Conservation (phyloP, 2,113 vertebrate species). For the chimpanzee (Pan troglodytes) region NHGRI_mPanTro3-v2.1_pri NC_072411.2:67181501-67182000, state of each 20-base stretch:
- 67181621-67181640: slow-evolving; percentile 93
- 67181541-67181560: not conserved
- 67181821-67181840: slow-evolving; percentile 8
- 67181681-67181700: slow-evolving; percentile 97
- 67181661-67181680: slow-evolving; percentile 92
- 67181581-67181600: slow-evolving; percentile 87
- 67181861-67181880: not conserved
- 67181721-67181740: slow-evolving; percentile 95
- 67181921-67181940: not conserved
- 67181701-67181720: slow-evolving; percentile 97
- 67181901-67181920: not conserved
- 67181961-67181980: not conserved
- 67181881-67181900: not conserved
- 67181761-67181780: slow-evolving; percentile 98
- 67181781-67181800: slow-evolving; percentile 93
- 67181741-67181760: slow-evolving; percentile 96
- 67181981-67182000: not conserved
- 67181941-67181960: not conserved
- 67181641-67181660: slow-evolving; percentile 96
- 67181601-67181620: slow-evolving; percentile 93
- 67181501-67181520: not conserved
- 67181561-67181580: not conserved
- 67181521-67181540: not conserved
- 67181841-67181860: not conserved
- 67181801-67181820: slow-evolving; percentile 83